Percentiles rank a stretch among this genome's conserved stretches.
phyloP scores from a whole-genome alignment of 1,140 invertebrate species.

The Drosophila seguyi region DNA sequence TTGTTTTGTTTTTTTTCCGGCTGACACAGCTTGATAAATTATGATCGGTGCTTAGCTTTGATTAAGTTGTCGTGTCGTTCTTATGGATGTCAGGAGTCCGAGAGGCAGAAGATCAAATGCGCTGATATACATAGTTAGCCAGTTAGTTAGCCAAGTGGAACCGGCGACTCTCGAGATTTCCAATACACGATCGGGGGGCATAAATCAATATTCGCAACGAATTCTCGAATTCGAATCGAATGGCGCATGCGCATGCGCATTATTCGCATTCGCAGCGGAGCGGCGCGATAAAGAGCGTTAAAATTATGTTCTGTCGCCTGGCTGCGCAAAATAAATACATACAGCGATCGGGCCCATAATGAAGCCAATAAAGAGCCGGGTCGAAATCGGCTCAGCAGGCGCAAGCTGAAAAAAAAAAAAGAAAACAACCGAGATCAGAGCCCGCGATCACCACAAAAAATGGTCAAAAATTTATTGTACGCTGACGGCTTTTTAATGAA shows the following conservation, averaged over 20 bases:
- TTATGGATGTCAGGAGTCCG: conserved; percentile 39
- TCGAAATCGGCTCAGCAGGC: conserved; percentile 69
- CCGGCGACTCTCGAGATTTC: conserved; percentile 12
- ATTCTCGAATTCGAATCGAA: conserved; percentile 34
- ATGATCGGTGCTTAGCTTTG: conserved; percentile 61
- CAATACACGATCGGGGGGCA: conserved; percentile 23
- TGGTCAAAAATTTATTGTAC: conserved; percentile 78
- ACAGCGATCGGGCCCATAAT: conserved; percentile 68
- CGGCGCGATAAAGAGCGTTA: conserved; percentile 77
- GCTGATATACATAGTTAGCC: conserved; percentile 44
- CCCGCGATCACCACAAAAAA: conserved; percentile 38
- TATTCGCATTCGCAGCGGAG: conserved; percentile 64
- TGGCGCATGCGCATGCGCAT: conserved; percentile 56
- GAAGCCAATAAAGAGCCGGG: conserved; percentile 69
- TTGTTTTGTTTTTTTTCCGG: conserved; percentile 57
- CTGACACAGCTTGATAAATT: conserved; percentile 73
- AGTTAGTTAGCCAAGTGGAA: conserved; percentile 8
- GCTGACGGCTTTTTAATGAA: conserved; percentile 83
- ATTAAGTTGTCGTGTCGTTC: conserved; percentile 69
- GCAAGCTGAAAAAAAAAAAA: conserved; percentile 67
- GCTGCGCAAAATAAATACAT: conserved; percentile 75
- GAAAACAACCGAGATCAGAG: conserved; percentile 12
- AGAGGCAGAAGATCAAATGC: conserved; percentile 41
- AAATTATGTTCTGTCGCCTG: conserved; percentile 82
- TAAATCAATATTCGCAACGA: conserved; percentile 73